phyloP scores from a whole-genome alignment of 2,888 invertebrate species.

The Leptopilina drosophilae region DNA sequence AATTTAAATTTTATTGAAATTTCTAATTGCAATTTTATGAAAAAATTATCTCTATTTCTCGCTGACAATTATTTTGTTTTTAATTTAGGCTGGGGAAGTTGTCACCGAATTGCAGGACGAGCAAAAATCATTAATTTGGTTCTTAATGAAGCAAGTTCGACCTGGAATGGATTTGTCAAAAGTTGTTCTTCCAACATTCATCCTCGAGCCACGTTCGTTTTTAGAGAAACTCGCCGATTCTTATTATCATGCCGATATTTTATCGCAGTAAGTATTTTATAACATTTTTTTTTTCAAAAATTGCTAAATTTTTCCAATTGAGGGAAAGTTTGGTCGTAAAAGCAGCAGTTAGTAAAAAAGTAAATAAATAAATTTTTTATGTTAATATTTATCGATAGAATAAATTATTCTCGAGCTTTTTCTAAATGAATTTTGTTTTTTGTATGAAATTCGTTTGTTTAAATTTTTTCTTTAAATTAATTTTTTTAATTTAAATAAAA shows the following conservation, averaged over 20 bases:
- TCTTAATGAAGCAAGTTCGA: slow-evolving; percentile 94
- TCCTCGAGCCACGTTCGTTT: slow-evolving; percentile 94
- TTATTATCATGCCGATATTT: slow-evolving; percentile 94
- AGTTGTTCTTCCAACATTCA: slow-evolving; percentile 95
- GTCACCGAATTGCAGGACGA: slow-evolving; percentile 96
- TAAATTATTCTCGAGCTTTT: no score
- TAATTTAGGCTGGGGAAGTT: slow-evolving; percentile 85
- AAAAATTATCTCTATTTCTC: background rate
- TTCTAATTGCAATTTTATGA: background rate
- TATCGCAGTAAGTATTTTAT: slow-evolving; percentile 83
- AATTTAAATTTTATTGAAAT: no score
- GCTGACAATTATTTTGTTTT: slow-evolving; percentile 16
- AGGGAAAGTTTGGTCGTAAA: no score
- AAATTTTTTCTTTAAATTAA: no score
- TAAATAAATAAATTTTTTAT: no score
- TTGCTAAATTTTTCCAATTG: no score
- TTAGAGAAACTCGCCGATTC: slow-evolving; percentile 95
- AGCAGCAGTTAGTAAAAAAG: no score
- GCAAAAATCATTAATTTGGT: slow-evolving; percentile 96
- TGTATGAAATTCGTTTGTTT: background rate
- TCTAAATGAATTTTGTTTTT: no score
- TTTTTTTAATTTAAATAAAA: no score
- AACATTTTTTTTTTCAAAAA: no score
- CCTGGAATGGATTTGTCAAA: slow-evolving; percentile 97
- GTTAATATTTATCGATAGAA: no score